Base-by-base conservation (phyloP, 2,888 invertebrate species). In the Chrysomela aeneicollis region DNA sequence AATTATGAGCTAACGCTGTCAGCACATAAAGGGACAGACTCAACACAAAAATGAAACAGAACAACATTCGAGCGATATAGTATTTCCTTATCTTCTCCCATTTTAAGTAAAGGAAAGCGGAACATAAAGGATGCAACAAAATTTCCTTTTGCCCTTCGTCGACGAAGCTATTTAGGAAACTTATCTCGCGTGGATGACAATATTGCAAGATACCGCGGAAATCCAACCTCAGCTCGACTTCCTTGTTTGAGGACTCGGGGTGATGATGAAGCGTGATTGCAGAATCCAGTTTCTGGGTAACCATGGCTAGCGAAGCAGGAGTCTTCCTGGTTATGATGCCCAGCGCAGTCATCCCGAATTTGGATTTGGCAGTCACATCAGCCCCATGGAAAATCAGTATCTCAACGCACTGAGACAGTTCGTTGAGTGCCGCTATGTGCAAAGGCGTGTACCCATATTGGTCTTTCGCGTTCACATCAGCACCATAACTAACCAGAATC, bases 61-160 rank as follows among this genome's bases (percentile, higher is more conserved):
- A 87, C 68, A 93, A 86, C 72, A 94, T 84, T 59, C 93, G 85
- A 0, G 91, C 92, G 12, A 93, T 90, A 77, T 94, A 94, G 78
- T 93, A 95, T 82, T 93, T 93, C 26, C 94, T 87, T 71, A 95
- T 94, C 81, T 94, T 93, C 75, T 93, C 92, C 95, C 95, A 95
- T 79, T 95, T 95, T 58, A 95, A 88, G 78, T 94, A 90, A 0
- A 95, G 84, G 78, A 95, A 95, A 0, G 94, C 93, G 8, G 94
- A 93, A 79, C 94, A 94, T 3, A 95, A 83, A 0, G 95, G 95
- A 84, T 95, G 95, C 59, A 93, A 86, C 1, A 95, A 82, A 42
- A 95, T 91, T 79, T 93, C 92, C 77, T 94, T 94, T 78, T 94
- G 94, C 0, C 94, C 94, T 81, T 94, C 94, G 73, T 93, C 93